Percentiles rank a stretch among this genome's conserved stretches.
These are phyloP conservation scores for Diachasmimorpha longicaudata DNA, from an alignment of 1,140 invertebrate genomes.

Conservation along the genomic window DNA sequence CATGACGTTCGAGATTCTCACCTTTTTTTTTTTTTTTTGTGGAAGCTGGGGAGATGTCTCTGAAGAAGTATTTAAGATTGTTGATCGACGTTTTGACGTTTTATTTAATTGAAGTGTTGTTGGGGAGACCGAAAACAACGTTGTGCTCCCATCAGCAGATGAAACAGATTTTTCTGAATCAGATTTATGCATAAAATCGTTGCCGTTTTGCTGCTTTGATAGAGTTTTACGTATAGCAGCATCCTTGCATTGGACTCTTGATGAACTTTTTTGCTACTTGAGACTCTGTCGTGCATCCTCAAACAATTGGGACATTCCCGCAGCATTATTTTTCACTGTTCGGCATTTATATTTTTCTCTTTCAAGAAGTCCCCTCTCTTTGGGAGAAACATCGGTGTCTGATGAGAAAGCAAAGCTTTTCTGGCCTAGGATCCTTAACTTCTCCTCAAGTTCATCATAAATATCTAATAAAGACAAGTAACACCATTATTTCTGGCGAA, in stretches of 20 bases:
- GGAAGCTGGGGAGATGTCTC: background rate
- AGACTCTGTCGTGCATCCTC: background rate
- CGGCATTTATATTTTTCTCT: background rate
- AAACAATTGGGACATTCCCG: background rate
- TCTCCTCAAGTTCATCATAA: background rate
- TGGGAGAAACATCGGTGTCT: background rate
- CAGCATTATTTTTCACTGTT: background rate
- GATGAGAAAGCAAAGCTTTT: background rate
- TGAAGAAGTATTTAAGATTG: background rate
- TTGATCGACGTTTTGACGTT: background rate
- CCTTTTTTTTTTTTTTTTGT: background rate
- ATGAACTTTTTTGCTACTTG: background rate
- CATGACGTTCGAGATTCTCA: background rate
- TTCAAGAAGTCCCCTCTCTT: background rate
- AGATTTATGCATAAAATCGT: background rate
- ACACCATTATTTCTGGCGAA: background rate
- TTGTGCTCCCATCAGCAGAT: background rate
- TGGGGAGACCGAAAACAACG: background rate
- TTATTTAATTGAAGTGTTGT: background rate
- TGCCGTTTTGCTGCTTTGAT: too few relatives aligned
- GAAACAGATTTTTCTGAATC: background rate
- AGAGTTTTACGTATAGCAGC: too few relatives aligned
- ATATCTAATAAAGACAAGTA: background rate
- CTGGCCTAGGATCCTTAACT: background rate
- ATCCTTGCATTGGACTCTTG: background rate